phyloP scores from a whole-genome alignment of 2,888 invertebrate genomes.

The Ophraella communa region DNA sequence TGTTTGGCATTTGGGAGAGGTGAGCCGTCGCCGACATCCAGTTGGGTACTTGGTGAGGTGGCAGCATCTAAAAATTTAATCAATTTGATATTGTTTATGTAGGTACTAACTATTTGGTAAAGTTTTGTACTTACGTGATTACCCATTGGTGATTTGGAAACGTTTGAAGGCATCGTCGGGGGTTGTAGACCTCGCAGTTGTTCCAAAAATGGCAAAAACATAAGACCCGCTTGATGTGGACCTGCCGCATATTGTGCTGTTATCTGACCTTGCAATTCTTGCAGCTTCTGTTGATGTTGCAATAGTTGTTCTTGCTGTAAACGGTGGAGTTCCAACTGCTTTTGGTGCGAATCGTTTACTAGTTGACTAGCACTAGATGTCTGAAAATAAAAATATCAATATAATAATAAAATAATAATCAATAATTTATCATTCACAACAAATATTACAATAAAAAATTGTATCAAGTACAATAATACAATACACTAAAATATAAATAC shows the following conservation, averaged over 20 bases:
- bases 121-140: conserved; percentile 55
- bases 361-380: conserved; percentile 52
- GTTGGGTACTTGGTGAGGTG: conserved; percentile 63
- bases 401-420: too few relatives aligned
- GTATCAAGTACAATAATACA: too few relatives aligned
- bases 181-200: conserved; percentile 62
- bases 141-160: conserved; percentile 51
- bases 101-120: background rate
- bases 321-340: conserved; percentile 74
- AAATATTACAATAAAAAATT: too few relatives aligned
- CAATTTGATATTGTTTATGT: too few relatives aligned
- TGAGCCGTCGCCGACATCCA: conserved; percentile 76
- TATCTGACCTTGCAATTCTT: conserved; percentile 68
- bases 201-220: conserved; percentile 75
- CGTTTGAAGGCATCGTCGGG: conserved; percentile 50
- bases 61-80: conserved; percentile 62
- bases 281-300: conserved; percentile 65
- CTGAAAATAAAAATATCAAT: conserved; percentile 36
- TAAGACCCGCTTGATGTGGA: conserved; percentile 65
- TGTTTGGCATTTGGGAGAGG: conserved; percentile 72
- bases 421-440: too few relatives aligned
- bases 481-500: too few relatives aligned
- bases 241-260: conserved; percentile 63
- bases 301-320: conserved; percentile 67
- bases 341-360: conserved; percentile 64